Conservation (phyloP, 2,113 vertebrate species). For the Sebastes schlegelii region DNA sequence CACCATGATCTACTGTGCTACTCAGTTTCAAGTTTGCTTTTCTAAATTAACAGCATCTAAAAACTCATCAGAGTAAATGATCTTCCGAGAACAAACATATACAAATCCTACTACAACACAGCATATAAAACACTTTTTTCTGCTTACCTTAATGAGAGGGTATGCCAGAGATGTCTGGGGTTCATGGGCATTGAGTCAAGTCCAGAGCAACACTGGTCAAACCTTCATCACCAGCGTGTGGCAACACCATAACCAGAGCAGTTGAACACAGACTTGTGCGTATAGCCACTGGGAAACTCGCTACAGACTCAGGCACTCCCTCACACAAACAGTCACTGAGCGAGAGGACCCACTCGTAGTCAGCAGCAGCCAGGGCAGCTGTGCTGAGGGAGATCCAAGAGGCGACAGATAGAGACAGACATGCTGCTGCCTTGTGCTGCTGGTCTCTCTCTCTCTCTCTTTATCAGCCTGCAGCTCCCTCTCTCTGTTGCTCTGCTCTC, state of each 20-base stretch:
- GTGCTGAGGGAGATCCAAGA: conserved; percentile 60
- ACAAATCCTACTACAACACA: neutral
- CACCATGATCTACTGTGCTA: neutral
- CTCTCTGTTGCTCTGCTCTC: conserved; percentile 49
- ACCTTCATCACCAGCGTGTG: conserved; percentile 51
- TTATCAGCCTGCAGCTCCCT: conserved; percentile 50
- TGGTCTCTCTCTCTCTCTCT: conserved; percentile 58
- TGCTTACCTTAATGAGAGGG: conserved; percentile 78
- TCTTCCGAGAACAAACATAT: neutral
- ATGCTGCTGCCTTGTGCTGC: conserved; percentile 41
- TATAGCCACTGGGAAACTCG: conserved; percentile 31
- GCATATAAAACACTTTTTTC: neutral
- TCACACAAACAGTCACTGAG: conserved; percentile 40
- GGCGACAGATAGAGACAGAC: conserved; percentile 57
- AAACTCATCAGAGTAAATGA: neutral
- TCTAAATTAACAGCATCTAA: neutral
- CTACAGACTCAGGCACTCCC: conserved; percentile 24
- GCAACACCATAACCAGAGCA: conserved; percentile 20
- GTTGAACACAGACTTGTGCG: conserved; percentile 27
- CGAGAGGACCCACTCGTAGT: conserved; percentile 29
- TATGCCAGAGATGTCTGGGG: conserved; percentile 63
- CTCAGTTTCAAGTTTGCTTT: conserved; percentile 4
- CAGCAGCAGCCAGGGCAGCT: conserved; percentile 56
- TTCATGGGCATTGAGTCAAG: conserved; percentile 66
- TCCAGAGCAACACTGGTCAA: conserved; percentile 55